Evolutionary conservation across 2,888 invertebrate species (phyloP).

Genomic region (Drosophila nigricruria): DNA sequence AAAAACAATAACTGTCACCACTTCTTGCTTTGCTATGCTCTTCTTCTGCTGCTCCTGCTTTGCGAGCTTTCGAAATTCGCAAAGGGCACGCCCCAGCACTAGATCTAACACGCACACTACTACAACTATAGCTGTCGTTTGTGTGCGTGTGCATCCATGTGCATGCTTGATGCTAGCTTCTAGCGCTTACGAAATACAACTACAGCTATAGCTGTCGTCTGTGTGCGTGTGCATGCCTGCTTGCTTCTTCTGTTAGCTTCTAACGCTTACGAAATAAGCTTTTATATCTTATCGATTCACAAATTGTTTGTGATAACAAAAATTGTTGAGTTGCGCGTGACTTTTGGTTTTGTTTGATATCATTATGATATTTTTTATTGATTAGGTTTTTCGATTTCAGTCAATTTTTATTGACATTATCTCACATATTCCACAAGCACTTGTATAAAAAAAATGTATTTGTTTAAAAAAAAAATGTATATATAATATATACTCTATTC

Average conservation of each 20-base stretch:
- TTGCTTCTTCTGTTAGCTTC: slow-evolving; percentile 17
- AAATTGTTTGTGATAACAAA: slow-evolving; percentile 44
- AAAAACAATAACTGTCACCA: slow-evolving; percentile 37
- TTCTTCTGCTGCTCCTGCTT: slow-evolving; percentile 11
- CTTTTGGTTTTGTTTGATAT: slow-evolving; percentile 23
- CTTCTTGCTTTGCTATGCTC: slow-evolving; percentile 12
- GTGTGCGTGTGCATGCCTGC: neutral
- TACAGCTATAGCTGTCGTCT: neutral
- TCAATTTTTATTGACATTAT: slow-evolving; percentile 34
- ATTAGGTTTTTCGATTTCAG: slow-evolving; percentile 29
- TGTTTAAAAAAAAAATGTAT: slow-evolving; percentile 28
- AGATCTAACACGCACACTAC: slow-evolving; percentile 19
- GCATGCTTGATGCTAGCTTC: slow-evolving; percentile 14
- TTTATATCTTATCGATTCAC: slow-evolving; percentile 57
- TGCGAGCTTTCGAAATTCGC: slow-evolving; percentile 26
- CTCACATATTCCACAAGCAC: slow-evolving; percentile 57
- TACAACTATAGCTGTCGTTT: neutral
- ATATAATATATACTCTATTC: slow-evolving; percentile 14
- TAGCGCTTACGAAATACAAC: slow-evolving; percentile 27
- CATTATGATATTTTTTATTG: slow-evolving; percentile 26
- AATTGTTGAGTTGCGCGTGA: slow-evolving; percentile 40
- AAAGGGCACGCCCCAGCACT: slow-evolving; percentile 33
- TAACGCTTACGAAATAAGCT: slow-evolving; percentile 28
- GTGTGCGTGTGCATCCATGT: neutral
- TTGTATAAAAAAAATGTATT: slow-evolving; percentile 43